Percentiles rank a stretch among this genome's conserved stretches.
Evolutionary conservation across 2,113 vertebrate species (phyloP).

Genomic region (Cinclus cinclus): DNA sequence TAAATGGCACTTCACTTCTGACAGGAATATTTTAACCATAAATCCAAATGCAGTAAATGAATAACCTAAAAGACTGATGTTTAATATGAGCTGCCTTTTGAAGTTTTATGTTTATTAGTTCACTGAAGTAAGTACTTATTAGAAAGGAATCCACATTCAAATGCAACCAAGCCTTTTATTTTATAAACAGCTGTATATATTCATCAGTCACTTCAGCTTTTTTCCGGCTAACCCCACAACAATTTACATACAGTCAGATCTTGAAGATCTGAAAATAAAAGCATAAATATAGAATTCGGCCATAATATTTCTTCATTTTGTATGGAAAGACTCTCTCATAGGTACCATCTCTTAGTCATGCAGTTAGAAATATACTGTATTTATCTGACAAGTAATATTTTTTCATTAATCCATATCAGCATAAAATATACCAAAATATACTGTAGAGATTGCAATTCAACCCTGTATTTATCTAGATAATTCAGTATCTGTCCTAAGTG

Average conservation of each 20-base stretch:
- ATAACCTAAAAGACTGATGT: conserved; percentile 34
- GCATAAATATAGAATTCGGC: neutral
- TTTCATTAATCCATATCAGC: neutral
- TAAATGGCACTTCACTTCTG: conserved; percentile 60
- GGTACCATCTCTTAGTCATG: neutral
- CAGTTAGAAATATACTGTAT: neutral
- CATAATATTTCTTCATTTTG: neutral
- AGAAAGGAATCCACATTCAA: neutral
- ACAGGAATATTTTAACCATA: conserved; percentile 55
- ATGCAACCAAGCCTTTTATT: neutral
- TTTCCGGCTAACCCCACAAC: neutral
- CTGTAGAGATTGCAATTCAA: neutral
- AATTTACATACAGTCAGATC: neutral
- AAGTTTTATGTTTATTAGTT: conserved; percentile 44
- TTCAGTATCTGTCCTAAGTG: neutral
- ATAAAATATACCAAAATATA: neutral
- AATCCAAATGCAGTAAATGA: conserved; percentile 39
- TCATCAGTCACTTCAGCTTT: neutral
- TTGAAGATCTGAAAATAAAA: neutral
- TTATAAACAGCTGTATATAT: neutral
- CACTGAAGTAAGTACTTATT: conserved; percentile 2
- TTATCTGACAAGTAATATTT: neutral
- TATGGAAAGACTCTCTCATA: neutral
- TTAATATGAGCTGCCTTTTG: conserved; percentile 30
- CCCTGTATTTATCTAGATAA: neutral